phyloP scores from a whole-genome alignment of 1,140 invertebrate species.

The Philotrypesis tridentata region DNA sequence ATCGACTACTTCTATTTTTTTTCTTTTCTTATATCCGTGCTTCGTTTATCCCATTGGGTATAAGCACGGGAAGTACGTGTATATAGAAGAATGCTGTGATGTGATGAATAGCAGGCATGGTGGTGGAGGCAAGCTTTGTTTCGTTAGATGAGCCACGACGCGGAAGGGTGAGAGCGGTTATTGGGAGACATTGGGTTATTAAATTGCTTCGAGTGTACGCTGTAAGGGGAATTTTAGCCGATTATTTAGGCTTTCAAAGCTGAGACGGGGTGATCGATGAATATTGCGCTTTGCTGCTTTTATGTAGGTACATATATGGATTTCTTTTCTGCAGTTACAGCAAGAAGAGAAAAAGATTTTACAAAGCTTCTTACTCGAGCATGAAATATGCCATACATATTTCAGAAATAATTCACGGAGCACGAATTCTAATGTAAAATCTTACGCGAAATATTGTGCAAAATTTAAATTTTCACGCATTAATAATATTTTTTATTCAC shows the following conservation, averaged over 20 bases:
- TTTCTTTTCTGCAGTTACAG: too few relatives aligned
- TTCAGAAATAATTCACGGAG: too few relatives aligned
- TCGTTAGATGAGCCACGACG: neutral
- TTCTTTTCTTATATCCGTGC: neutral
- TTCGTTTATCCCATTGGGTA: neutral
- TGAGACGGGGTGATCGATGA: neutral
- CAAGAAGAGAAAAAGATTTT: too few relatives aligned
- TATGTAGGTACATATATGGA: too few relatives aligned
- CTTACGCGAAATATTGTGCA: too few relatives aligned
- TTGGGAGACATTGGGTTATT: neutral
- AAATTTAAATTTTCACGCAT: too few relatives aligned
- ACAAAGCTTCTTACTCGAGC: too few relatives aligned
- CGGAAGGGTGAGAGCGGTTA: neutral
- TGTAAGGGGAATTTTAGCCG: neutral
- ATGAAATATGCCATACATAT: too few relatives aligned
- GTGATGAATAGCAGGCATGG: neutral
- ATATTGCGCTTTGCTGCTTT: too few relatives aligned
- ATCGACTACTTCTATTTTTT: neutral
- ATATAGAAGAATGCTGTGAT: neutral
- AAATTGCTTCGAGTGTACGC: neutral
- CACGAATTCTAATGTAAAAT: too few relatives aligned
- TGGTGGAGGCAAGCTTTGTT: neutral
- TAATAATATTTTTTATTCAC: too few relatives aligned
- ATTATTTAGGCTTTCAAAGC: neutral
- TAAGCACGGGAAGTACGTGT: neutral